phyloP scores from a whole-genome alignment of 2,888 invertebrate species.

The Drosophila ochracea region DNA sequence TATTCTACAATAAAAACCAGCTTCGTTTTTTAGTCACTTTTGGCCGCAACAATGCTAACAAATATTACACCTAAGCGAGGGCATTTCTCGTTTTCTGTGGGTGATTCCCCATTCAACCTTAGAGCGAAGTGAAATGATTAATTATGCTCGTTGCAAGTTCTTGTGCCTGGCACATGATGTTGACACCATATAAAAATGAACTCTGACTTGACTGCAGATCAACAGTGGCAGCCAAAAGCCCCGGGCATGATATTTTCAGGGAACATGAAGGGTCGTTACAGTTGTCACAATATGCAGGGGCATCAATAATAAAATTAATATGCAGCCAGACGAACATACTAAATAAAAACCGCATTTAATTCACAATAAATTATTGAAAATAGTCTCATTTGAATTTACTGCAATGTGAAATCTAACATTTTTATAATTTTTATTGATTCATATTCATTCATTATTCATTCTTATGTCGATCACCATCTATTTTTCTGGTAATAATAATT shows the following conservation, averaged over 20 bases:
- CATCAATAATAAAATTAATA: conserved; percentile 62
- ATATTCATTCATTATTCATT: no score
- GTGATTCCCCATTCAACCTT: conserved; percentile 22
- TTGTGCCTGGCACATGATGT: conserved; percentile 13
- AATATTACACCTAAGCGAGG: background rate
- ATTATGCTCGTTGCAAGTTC: conserved; percentile 35
- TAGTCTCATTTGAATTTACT: conserved; percentile 15
- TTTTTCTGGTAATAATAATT: no score
- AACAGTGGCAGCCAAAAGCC: conserved; percentile 13
- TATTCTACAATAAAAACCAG: background rate
- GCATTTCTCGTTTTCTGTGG: conserved; percentile 16
- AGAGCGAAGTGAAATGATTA: conserved; percentile 44
- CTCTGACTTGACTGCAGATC: conserved; percentile 19
- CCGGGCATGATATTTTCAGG: conserved; percentile 22
- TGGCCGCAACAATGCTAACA: background rate
- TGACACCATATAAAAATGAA: conserved; percentile 38
- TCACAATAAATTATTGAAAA: conserved; percentile 65
- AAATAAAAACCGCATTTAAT: conserved; percentile 53
- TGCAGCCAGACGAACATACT: conserved; percentile 26
- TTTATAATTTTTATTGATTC: no score
- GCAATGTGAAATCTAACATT: conserved; percentile 8
- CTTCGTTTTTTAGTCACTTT: background rate
- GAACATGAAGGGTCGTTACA: conserved; percentile 48
- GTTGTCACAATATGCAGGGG: conserved; percentile 55
- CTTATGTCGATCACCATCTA: no score